Percentiles rank a stretch among this genome's conserved stretches.
These are phyloP conservation scores for Electrophaes corylata DNA, from an alignment of 2,888 invertebrate genomes.

Conservation along the genomic window DNA sequence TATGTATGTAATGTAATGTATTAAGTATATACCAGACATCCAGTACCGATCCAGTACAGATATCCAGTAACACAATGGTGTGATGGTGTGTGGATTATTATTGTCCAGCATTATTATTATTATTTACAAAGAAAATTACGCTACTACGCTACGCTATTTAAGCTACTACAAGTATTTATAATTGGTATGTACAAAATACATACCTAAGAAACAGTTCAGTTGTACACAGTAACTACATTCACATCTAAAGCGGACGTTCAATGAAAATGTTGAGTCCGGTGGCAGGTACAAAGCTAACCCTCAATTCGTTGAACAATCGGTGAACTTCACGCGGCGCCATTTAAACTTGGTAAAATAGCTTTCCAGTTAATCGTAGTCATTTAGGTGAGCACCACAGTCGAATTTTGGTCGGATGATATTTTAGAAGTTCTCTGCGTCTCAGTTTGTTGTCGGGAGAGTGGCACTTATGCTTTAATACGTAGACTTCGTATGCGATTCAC, in stretches of 20 bases:
- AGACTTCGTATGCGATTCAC: conserved; percentile 19
- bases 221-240: conserved; percentile 29
- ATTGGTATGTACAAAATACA: too few species aligned
- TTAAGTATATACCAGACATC: too few species aligned
- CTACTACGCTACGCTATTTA: too few species aligned
- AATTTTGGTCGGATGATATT: conserved; percentile 65
- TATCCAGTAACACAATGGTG: too few species aligned
- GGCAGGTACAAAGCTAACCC: conserved; percentile 65
- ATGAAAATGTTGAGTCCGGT: conserved; percentile 54
- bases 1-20: too few species aligned
- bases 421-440: conserved; percentile 54
- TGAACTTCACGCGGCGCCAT: conserved; percentile 66
- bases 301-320: conserved; percentile 67
- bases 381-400: conserved; percentile 64
- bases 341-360: conserved; percentile 76
- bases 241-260: conserved; percentile 38
- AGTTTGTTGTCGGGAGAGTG: conserved; percentile 21
- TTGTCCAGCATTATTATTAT: too few species aligned
- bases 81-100: too few species aligned
- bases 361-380: conserved; percentile 76
- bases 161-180: too few species aligned
- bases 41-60: too few species aligned
- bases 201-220: too few species aligned
- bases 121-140: too few species aligned
- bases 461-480: conserved; percentile 24